Conservation (phyloP, 2,888 invertebrate genomes). For the Oconnorella tubifera region DNA sequence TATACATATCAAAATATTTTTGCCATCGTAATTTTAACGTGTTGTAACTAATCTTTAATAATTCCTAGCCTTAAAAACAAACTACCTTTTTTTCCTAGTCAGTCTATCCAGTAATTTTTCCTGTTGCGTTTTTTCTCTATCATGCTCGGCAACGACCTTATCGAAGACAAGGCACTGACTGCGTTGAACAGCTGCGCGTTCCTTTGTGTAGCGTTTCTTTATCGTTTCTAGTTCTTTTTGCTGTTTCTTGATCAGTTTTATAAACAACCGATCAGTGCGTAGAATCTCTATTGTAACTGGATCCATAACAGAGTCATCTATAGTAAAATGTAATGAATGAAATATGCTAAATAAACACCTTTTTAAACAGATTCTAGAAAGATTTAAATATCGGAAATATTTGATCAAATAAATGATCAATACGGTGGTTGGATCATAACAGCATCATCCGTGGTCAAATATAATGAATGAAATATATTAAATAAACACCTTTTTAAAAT, state of each 20-base stretch:
- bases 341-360: neutral
- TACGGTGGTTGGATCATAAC: too few relatives aligned
- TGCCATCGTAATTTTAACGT: too few relatives aligned
- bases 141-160: slow-evolving; percentile 70
- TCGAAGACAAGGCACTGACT: slow-evolving; percentile 80
- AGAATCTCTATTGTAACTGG: slow-evolving; percentile 50
- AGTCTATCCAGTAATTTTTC: slow-evolving; percentile 51
- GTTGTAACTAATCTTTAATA: too few relatives aligned
- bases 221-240: slow-evolving; percentile 81
- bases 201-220: slow-evolving; percentile 89
- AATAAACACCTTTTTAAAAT: too few relatives aligned
- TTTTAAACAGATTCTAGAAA: neutral
- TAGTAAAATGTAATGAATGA: neutral
- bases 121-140: slow-evolving; percentile 52
- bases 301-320: slow-evolving; percentile 46
- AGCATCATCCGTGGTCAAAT: too few relatives aligned
- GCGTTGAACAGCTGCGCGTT: slow-evolving; percentile 80
- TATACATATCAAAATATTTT: too few relatives aligned
- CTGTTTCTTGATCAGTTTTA: slow-evolving; percentile 87
- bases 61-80: too few relatives aligned
- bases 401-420: too few relatives aligned
- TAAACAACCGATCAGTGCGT: slow-evolving; percentile 48
- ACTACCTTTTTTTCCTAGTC: slow-evolving; percentile 14
- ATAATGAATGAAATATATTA: neutral
- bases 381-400: neutral